Evolutionary conservation across 2,888 invertebrate species (phyloP).

Genomic region (Perizoma affinitatum): DNA sequence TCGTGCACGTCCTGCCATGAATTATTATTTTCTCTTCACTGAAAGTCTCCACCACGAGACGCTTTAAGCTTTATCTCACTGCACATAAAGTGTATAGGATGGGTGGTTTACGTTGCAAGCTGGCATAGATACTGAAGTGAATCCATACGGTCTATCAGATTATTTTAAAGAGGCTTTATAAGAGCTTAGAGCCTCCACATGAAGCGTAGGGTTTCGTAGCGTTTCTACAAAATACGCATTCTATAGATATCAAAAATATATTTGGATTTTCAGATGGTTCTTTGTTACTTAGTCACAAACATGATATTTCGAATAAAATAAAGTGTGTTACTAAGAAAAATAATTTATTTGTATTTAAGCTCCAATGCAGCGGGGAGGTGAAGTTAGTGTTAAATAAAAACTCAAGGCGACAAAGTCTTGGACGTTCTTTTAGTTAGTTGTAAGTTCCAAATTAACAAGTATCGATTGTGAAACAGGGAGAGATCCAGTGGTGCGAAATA

Average conservation of each 20-base stretch:
- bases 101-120: background rate
- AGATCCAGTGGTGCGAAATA: conserved; percentile 7
- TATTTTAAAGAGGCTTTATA: background rate
- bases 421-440: no score
- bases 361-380: no score
- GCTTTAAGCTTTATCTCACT: conserved; percentile 6
- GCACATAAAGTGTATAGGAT: background rate
- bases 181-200: background rate
- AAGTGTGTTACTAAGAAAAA: no score
- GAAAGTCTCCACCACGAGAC: conserved; percentile 5
- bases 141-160: background rate
- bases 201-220: background rate
- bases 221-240: background rate
- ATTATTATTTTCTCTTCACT: conserved; percentile 13
- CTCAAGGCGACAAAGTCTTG: no score
- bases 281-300: no score
- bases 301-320: no score
- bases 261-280: no score
- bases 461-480: conserved; percentile 5
- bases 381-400: no score
- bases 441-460: background rate
- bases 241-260: no score
- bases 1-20: conserved; percentile 19
- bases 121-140: background rate
- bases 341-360: no score